These are phyloP conservation scores for Scaptomyza hsui DNA, from an alignment of 1,140 invertebrate species.

Conservation along the genomic window DNA sequence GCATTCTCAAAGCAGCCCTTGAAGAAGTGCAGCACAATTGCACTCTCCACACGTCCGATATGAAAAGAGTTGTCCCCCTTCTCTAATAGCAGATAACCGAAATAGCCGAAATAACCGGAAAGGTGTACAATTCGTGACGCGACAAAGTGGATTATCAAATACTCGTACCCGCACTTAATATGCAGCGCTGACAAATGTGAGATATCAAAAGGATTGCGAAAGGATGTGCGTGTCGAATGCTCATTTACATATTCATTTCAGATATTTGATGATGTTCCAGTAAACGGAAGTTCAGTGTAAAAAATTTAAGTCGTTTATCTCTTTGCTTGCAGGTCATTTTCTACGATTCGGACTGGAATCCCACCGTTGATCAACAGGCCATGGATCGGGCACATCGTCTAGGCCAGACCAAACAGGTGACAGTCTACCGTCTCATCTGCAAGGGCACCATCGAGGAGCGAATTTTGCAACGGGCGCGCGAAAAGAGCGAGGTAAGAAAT, in stretches of 20 bases:
- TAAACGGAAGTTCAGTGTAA: background rate
- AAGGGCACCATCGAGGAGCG: constrained; percentile 96
- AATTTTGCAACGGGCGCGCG: constrained; percentile 93
- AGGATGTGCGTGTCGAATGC: constrained; percentile 61
- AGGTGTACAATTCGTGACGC: constrained; percentile 56
- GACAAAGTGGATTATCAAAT: constrained; percentile 61
- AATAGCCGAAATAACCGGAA: constrained; percentile 53
- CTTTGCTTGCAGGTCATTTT: constrained; percentile 94
- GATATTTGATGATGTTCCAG: background rate
- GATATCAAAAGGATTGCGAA: constrained; percentile 59
- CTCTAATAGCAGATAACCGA: constrained; percentile 37
- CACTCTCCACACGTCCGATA: constrained; percentile 54
- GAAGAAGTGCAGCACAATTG: constrained; percentile 54
- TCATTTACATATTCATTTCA: constrained; percentile 58
- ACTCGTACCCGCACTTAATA: constrained; percentile 24
- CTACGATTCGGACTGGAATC: constrained; percentile 99
- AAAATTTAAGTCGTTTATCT: constrained; percentile 4
- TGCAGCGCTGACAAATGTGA: constrained; percentile 31
- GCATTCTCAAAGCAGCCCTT: constrained; percentile 39
- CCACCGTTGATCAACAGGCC: constrained; percentile 96
- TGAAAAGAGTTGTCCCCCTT: constrained; percentile 30
- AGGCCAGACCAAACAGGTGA: constrained; percentile 96
- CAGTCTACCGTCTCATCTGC: constrained; percentile 95
- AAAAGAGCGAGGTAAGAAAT: constrained; percentile 92
- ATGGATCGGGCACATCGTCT: constrained; percentile 96